A percentile compares a stretch with the other conserved stretches of the same genome.
Conservation (phyloP, 2,888 invertebrate genomes). For the Habroteleia sp. region DNA sequence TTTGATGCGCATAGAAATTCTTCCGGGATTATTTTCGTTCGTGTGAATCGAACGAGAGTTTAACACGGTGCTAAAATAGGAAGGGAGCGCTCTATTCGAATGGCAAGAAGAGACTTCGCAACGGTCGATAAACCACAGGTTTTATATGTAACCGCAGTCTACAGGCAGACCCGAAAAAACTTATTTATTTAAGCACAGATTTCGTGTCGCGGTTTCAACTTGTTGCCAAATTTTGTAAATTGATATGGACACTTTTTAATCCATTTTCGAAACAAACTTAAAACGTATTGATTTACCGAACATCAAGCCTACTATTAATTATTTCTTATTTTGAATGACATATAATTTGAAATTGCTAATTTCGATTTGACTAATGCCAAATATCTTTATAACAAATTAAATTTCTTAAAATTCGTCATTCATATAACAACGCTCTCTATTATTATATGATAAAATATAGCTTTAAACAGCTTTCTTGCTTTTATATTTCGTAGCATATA, state of each 20-base stretch:
- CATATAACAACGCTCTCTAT: no score
- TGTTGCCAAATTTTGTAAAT: background rate
- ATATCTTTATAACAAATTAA: no score
- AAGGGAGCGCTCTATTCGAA: conserved; percentile 22
- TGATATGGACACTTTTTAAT: background rate
- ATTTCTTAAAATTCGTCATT: no score
- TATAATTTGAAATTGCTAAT: no score
- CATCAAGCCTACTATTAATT: no score
- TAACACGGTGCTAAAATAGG: conserved; percentile 50
- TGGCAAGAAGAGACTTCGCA: conserved; percentile 30
- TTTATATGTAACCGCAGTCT: conserved; percentile 32
- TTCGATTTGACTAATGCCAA: no score
- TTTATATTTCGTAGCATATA: no score
- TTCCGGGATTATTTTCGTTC: conserved; percentile 58
- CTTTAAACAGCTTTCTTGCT: no score
- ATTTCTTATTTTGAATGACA: no score
- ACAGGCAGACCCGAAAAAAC: conserved; percentile 15
- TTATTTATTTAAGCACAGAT: conserved; percentile 16
- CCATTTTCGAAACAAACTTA: no score
- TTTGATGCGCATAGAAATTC: conserved; percentile 46
- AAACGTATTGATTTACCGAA: no score
- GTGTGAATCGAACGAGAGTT: conserved; percentile 48
- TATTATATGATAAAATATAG: no score
- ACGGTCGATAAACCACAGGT: conserved; percentile 52
- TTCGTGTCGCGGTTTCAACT: background rate